Conservation (phyloP, 2,888 invertebrate genomes). For the Thymelicus lineola region DNA sequence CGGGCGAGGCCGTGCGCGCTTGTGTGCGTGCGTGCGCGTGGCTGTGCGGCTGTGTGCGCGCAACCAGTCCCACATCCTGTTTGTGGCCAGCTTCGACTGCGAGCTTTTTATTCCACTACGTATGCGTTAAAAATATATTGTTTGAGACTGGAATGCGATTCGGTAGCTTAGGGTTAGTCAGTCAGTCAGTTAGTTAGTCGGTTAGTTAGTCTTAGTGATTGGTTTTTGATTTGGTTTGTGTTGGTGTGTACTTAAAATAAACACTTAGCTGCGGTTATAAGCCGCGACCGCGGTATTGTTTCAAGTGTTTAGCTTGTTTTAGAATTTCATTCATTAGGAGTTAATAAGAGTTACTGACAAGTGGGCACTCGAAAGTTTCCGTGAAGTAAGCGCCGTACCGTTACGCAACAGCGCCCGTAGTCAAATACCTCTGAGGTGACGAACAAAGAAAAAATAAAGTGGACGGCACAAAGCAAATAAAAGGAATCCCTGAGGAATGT, state of each 20-base stretch:
- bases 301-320: slow-evolving; percentile 10
- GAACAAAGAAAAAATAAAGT: slow-evolving; percentile 63
- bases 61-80: slow-evolving; percentile 85
- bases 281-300: slow-evolving; percentile 32
- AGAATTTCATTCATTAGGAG: slow-evolving; percentile 8
- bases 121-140: slow-evolving; percentile 53
- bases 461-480: slow-evolving; percentile 77
- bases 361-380: slow-evolving; percentile 8
- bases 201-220: background rate
- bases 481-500: slow-evolving; percentile 84
- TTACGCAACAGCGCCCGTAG: slow-evolving; percentile 66
- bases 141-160: slow-evolving; percentile 36
- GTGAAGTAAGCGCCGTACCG: slow-evolving; percentile 50
- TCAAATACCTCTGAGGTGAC: slow-evolving; percentile 66
- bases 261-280: slow-evolving; percentile 24
- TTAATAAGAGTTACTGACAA: slow-evolving; percentile 9
- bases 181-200: slow-evolving; percentile 26
- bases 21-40: slow-evolving; percentile 58
- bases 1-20: slow-evolving; percentile 71
- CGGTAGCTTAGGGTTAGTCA: slow-evolving; percentile 13
- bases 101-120: slow-evolving; percentile 80
- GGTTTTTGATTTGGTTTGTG: slow-evolving; percentile 22
- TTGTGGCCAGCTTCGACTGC: slow-evolving; percentile 78
- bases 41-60: slow-evolving; percentile 60
- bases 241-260: background rate